Percentiles rank a stretch among this genome's conserved stretches.
phyloP scores from a whole-genome alignment of 2,797 vertebrate genomes.

The Lacerta viridis region DNA sequence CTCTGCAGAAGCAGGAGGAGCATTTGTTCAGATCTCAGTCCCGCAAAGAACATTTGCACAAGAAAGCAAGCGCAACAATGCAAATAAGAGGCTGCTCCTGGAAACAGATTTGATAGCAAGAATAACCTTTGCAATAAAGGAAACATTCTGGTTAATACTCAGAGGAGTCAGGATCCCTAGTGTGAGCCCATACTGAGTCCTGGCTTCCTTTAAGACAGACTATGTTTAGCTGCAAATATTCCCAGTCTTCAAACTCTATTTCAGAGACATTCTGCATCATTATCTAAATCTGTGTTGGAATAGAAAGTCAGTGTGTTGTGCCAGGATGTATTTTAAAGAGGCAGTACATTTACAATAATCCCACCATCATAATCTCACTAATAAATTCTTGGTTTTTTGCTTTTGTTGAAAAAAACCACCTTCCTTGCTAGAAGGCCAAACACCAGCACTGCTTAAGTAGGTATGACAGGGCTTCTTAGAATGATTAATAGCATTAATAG shows the following conservation, averaged over 20 bases:
- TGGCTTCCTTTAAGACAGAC: not conserved
- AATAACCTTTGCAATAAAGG: not conserved
- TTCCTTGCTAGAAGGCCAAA: not conserved
- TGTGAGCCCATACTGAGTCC: conserved; percentile 6
- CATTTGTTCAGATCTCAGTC: conserved; percentile 1
- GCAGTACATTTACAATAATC: not conserved
- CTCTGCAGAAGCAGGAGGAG: conserved; percentile 75
- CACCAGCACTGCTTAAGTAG: not conserved
- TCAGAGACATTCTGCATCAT: not conserved
- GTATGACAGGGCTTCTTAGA: not conserved
- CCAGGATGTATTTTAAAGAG: conserved; percentile 1
- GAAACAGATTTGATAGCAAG: not conserved
- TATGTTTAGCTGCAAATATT: not conserved
- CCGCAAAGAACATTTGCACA: not conserved
- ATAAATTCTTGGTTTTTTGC: not conserved
- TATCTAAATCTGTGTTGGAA: too few species aligned
- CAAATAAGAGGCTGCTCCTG: not conserved
- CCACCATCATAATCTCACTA: not conserved
- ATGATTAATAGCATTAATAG: not conserved
- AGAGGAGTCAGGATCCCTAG: not conserved
- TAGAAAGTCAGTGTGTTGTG: not conserved
- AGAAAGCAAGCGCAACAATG: not conserved
- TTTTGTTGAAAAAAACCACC: not conserved
- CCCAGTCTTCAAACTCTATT: not conserved
- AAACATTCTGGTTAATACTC: not conserved